A percentile compares a stretch with the other conserved stretches of the same genome.
Conservation (phyloP, 2,888 invertebrate species). For the Heliconius charithonia region DNA sequence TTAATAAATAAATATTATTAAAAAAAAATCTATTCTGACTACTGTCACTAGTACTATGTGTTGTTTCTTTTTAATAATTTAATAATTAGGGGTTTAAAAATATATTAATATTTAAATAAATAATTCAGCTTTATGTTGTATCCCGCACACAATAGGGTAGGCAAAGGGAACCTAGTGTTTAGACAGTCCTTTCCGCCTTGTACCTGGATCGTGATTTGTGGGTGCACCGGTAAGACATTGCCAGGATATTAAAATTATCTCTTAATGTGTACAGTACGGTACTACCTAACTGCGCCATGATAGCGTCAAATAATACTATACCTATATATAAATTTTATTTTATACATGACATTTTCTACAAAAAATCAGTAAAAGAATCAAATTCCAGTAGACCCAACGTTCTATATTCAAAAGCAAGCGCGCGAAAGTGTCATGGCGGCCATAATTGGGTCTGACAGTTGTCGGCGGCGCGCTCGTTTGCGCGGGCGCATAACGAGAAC, state of each 20-base stretch:
- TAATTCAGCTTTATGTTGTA: no score
- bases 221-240: no score
- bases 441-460: conserved; percentile 81
- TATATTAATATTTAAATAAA: no score
- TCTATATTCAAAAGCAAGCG: conserved; percentile 78
- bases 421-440: conserved; percentile 75
- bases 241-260: neutral
- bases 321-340: neutral
- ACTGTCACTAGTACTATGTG: no score
- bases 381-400: conserved; percentile 52
- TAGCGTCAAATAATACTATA: neutral
- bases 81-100: no score
- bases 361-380: conserved; percentile 33
- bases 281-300: neutral
- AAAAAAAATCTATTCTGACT: no score
- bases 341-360: conserved; percentile 31
- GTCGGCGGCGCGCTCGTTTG: conserved; percentile 70
- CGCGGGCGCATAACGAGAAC: conserved; percentile 71
- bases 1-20: no score
- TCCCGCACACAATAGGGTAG: no score
- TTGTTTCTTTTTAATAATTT: no score
- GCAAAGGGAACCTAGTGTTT: no score
- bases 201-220: no score
- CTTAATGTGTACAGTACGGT: neutral
- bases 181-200: no score